Conservation (phyloP, 2,113 vertebrate species). For the Jacana jacana region DNA sequence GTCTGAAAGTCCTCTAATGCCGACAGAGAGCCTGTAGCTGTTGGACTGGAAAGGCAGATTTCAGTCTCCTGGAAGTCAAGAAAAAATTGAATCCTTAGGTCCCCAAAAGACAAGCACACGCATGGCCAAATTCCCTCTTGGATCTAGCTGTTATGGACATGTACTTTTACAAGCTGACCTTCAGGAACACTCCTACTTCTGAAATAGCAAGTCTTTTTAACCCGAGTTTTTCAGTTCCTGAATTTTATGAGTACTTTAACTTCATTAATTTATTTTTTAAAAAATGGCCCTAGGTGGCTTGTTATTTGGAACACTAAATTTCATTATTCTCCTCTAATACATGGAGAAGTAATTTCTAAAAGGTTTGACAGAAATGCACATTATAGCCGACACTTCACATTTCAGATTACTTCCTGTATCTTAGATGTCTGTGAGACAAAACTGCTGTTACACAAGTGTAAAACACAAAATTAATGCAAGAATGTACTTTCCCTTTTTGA, state of each 20-base stretch:
- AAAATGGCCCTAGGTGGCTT: not conserved
- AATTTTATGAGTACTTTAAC: not conserved
- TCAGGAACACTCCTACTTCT: not conserved
- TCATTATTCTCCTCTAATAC: not conserved
- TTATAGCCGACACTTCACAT: not conserved
- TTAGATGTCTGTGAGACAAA: not conserved
- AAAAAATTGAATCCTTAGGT: not conserved
- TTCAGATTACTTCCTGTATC: not conserved
- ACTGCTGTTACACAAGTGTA: not conserved
- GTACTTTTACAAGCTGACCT: not conserved
- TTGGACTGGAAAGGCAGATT: not conserved
- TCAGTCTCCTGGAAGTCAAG: not conserved
- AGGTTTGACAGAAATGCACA: not conserved
- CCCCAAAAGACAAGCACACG: rapidly evolving
- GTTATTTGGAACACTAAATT: not conserved
- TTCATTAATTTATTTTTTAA: not conserved
- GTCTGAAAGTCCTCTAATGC: not conserved
- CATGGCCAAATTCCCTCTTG: not conserved
- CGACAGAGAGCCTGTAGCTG: not conserved
- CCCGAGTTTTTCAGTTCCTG: not conserved
- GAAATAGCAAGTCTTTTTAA: not conserved
- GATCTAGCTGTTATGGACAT: not conserved
- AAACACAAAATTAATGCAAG: not conserved
- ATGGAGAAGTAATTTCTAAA: not conserved
- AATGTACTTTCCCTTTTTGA: not conserved